Conservation (phyloP, 1,140 invertebrate species). For the Cydia amplana region DNA sequence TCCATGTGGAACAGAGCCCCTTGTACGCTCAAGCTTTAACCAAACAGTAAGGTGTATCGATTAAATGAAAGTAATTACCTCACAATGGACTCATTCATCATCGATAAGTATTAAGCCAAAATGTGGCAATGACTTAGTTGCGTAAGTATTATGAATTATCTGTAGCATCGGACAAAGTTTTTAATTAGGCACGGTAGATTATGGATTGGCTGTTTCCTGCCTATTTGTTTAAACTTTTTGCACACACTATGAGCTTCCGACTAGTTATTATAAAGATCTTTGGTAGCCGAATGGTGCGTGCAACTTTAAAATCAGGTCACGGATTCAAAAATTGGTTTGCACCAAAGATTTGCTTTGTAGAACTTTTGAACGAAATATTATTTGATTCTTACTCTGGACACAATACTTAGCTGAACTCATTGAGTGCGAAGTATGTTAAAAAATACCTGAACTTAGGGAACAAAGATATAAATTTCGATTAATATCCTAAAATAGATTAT, state of each 20-base stretch:
- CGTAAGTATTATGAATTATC: slow-evolving; percentile 18
- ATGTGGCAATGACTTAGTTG: slow-evolving; percentile 27
- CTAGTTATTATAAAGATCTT: not conserved
- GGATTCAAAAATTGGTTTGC: no score
- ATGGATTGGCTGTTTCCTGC: slow-evolving; percentile 9
- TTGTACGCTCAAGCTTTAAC: not conserved
- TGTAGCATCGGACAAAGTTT: slow-evolving; percentile 20
- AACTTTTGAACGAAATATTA: no score
- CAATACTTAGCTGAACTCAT: no score
- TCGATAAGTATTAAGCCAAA: slow-evolving; percentile 16
- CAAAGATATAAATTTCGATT: no score
- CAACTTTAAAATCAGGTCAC: no score
- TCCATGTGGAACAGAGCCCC: not conserved
- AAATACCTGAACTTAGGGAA: no score
- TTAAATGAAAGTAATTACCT: slow-evolving; percentile 31
- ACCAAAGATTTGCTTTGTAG: no score
- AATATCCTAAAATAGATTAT: no score
- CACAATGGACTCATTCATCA: slow-evolving; percentile 29
- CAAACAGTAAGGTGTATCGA: slow-evolving; percentile 11
- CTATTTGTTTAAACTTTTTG: slow-evolving; percentile 12
- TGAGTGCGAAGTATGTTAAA: no score
- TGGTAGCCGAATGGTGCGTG: no score
- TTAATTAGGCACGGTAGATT: slow-evolving; percentile 19
- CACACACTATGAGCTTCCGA: not conserved
- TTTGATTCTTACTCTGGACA: no score